These are phyloP conservation scores for Paracanthobrama guichenoti DNA, from an alignment of 2,113 vertebrate species.

Conservation along the genomic window DNA sequence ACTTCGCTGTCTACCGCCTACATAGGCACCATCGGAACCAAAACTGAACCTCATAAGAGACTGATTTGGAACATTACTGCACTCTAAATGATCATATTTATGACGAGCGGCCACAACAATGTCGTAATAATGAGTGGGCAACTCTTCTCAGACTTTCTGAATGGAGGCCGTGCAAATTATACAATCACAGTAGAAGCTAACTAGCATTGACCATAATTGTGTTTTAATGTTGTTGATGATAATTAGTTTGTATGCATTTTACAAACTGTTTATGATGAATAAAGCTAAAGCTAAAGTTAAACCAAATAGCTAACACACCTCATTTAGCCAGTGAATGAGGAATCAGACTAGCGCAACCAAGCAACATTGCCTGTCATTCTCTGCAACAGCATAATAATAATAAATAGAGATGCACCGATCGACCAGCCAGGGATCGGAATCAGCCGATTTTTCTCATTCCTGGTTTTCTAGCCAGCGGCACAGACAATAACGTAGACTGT, in stretches of 20 bases:
- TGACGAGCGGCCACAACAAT: not conserved
- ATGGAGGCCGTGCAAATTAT: not conserved
- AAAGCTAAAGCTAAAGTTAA: not conserved
- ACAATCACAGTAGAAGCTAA: not conserved
- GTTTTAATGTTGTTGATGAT: not conserved
- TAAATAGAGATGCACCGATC: no score
- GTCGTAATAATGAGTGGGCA: not conserved
- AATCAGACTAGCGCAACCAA: not conserved
- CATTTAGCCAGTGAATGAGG: not conserved
- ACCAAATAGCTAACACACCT: not conserved
- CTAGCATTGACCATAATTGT: no score
- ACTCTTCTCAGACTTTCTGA: not conserved
- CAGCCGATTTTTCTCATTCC: no score
- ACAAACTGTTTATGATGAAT: not conserved
- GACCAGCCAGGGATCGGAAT: no score
- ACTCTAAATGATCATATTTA: not conserved
- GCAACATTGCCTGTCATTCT: not conserved
- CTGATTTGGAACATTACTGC: not conserved
- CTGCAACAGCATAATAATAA: not conserved
- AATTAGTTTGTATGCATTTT: not conserved
- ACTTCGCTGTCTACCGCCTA: not conserved
- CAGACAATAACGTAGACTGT: no score
- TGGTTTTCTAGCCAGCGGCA: no score
- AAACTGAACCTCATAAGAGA: not conserved
- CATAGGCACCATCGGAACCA: not conserved